Evolutionary conservation across 2,113 vertebrate species (phyloP).

Genomic region (Catharus bicknelli): DNA sequence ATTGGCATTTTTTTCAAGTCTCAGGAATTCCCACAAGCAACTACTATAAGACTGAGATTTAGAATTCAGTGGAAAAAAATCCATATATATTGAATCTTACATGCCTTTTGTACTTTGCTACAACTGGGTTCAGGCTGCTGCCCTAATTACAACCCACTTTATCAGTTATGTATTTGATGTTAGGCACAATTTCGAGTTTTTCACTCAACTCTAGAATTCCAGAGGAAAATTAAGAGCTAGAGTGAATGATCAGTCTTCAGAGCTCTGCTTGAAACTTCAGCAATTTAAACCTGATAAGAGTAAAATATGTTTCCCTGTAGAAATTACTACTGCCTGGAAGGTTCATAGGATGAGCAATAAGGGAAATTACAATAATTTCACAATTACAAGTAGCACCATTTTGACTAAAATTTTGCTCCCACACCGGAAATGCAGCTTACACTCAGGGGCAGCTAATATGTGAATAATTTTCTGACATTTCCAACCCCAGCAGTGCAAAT

Average conservation of each 20-base stretch:
- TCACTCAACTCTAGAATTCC: background rate
- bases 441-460: too few species aligned
- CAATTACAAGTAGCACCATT: too few species aligned
- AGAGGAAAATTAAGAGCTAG: background rate
- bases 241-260: background rate
- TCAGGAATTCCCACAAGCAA: background rate
- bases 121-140: background rate
- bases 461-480: too few species aligned
- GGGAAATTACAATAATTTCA: background rate
- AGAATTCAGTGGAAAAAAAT: background rate
- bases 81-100: background rate
- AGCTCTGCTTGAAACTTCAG: background rate
- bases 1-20: background rate
- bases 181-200: background rate
- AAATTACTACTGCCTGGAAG: background rate
- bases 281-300: background rate
- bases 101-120: background rate
- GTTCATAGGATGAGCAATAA: background rate
- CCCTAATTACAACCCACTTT: background rate
- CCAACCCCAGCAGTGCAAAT: too few species aligned
- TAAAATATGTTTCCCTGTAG: background rate
- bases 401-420: too few species aligned
- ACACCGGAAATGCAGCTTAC: too few species aligned
- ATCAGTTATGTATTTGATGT: background rate
- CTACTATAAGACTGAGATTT: background rate